Evolutionary conservation across 2,888 invertebrate species (phyloP).

Genomic region (Eupithecia subfuscata): DNA sequence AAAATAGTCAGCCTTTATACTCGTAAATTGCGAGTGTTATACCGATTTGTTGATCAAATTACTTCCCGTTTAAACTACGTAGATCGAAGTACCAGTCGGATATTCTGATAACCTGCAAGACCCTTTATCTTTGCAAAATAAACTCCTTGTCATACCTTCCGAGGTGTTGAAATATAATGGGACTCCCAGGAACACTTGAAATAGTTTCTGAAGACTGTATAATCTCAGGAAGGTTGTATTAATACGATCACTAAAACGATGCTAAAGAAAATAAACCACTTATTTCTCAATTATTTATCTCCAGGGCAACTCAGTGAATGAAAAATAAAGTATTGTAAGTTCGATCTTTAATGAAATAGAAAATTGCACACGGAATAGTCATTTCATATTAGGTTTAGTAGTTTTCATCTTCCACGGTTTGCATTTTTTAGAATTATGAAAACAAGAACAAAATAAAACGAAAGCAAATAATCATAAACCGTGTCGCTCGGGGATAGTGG

Average conservation of each 20-base stretch:
- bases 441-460: slow-evolving; percentile 28
- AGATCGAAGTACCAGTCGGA: slow-evolving; percentile 27
- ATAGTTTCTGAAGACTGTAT: slow-evolving; percentile 7
- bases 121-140: slow-evolving; percentile 17
- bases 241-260: neutral
- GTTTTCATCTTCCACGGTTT: slow-evolving; percentile 4
- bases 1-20: neutral
- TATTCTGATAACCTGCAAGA: slow-evolving; percentile 11
- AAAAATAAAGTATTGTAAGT: neutral
- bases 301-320: neutral
- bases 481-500: slow-evolving; percentile 27
- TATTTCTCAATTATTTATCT: neutral
- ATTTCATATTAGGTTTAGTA: neutral
- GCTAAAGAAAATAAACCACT: neutral
- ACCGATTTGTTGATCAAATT: neutral
- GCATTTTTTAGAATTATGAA: slow-evolving; percentile 20
- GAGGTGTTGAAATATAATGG: slow-evolving; percentile 14
- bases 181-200: slow-evolving; percentile 7
- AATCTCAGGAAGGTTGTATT: slow-evolving; percentile 2
- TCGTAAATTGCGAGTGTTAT: too few species aligned
- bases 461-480: slow-evolving; percentile 31
- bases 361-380: neutral
- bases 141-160: slow-evolving; percentile 6
- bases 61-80: slow-evolving; percentile 50
- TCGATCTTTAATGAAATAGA: neutral